Base-by-base conservation (phyloP, 2,888 invertebrate genomes). In the Patella ulyssiponensis region DNA sequence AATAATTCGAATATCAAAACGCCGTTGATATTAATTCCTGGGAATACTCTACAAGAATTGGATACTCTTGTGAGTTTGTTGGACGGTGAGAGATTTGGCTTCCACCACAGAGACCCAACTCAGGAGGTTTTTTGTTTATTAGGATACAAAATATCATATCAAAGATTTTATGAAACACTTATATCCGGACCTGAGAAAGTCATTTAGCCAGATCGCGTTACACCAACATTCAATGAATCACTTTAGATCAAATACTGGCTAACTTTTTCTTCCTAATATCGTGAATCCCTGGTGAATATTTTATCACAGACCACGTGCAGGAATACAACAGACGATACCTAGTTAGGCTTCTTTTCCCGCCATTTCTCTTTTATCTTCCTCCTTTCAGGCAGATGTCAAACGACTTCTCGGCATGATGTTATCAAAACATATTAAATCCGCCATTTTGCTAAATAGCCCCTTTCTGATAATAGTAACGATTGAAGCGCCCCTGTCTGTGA, bases 61-160 rank as follows among this genome's bases (percentile, higher is more conserved):
- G 64, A 64, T 64, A 64, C 64, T 64, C 20, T 64, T 64, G 64
- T 64, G 23, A 64, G 23, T 12, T 64, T 20, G 23, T 14, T 20
- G 23, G 64, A 12, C 14, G 64, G 23, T 64, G 20, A 23, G 64
- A 23, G 23, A 44, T 44, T 44, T 44, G 44, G 44, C 44, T 44
- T 44, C 44, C 44, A 44, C 44, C 9, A 44, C 44, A 44, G 44
- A 44, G 44, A 44, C 44, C 44, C 5, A 44, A 44, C 3, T 44
- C 44, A 64, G 64, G 64, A 23, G 20, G 23, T 23, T 64, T 20
- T 11, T 64, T 23, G 20, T 64, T 64, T 23, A 23, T 20, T 23
- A 64, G 23, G 64, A 64, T 64, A 64, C 64, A 64, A 64, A 64
- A 64, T 64, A 64, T 64, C 64, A 64, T 64, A 64, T 64, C 64